These are phyloP conservation scores for Agonopterix arenella DNA, from an alignment of 2,888 invertebrate species.

Conservation along the genomic window DNA sequence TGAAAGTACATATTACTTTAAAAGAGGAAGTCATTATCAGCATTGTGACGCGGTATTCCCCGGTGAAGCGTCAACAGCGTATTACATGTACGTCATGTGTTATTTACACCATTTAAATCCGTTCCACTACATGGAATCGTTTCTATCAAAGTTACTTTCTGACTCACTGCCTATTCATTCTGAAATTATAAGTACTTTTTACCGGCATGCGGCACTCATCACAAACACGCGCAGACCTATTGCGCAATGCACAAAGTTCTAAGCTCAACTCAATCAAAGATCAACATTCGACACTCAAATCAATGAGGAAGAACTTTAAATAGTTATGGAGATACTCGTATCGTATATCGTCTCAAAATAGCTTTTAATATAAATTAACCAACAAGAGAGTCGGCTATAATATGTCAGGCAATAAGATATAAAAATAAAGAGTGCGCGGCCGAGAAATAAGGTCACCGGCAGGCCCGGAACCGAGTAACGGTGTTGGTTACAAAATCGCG, in stretches of 20 bases:
- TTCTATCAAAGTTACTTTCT: slow-evolving; percentile 30
- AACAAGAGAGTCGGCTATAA: slow-evolving; percentile 29
- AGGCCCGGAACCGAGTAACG: slow-evolving; percentile 73
- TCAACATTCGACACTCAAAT: not conserved
- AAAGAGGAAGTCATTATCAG: slow-evolving; percentile 30
- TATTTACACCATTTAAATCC: slow-evolving; percentile 23
- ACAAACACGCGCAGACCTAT: not conserved
- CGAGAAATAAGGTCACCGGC: slow-evolving; percentile 70
- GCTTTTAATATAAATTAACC: slow-evolving; percentile 26
- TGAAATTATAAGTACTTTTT: not conserved
- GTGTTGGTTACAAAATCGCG: slow-evolving; percentile 74
- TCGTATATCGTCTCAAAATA: slow-evolving; percentile 18
- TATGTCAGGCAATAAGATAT: slow-evolving; percentile 56
- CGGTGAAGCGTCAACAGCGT: slow-evolving; percentile 21
- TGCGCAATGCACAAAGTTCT: not conserved
- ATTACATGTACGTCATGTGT: slow-evolving; percentile 6
- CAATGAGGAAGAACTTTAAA: slow-evolving; percentile 6
- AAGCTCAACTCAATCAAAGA: too few species aligned
- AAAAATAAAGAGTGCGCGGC: slow-evolving; percentile 65
- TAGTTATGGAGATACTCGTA: slow-evolving; percentile 1
- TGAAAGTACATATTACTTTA: slow-evolving; percentile 3
- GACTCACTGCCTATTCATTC: slow-evolving; percentile 33
- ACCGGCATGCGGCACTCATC: not conserved
- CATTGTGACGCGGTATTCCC: slow-evolving; percentile 55
- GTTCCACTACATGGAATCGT: slow-evolving; percentile 34